Evolutionary conservation across 2,888 invertebrate genomes (phyloP).

Genomic region (Drosophila prolongata): DNA sequence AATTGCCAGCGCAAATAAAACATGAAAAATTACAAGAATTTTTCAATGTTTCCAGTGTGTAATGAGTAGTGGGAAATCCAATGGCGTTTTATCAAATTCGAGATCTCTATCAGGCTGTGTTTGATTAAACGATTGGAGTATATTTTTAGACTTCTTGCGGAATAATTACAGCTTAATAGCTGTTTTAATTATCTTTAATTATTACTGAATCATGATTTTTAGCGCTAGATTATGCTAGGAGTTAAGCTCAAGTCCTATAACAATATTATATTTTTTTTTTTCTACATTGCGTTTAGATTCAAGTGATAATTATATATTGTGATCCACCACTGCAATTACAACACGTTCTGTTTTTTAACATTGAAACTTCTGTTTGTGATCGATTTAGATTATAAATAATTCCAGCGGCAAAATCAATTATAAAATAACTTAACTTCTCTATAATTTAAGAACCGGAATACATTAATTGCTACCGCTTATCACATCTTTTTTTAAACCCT

Average conservation of each 20-base stretch:
- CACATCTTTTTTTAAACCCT: not conserved
- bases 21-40: constrained; percentile 50
- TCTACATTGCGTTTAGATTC: too few relatives aligned
- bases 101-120: constrained; percentile 15
- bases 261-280: too few relatives aligned
- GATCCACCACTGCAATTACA: too few relatives aligned
- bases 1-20: constrained; percentile 51
- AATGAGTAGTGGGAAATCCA: constrained; percentile 39
- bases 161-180: not conserved
- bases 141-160: constrained; percentile 10
- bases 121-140: constrained; percentile 21
- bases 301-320: too few relatives aligned
- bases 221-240: not conserved
- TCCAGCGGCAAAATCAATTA: too few relatives aligned
- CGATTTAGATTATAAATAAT: too few relatives aligned
- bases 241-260: not conserved
- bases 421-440: too few relatives aligned
- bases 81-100: constrained; percentile 6
- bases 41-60: constrained; percentile 45
- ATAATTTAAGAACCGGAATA: too few relatives aligned
- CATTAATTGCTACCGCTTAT: not conserved
- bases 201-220: not conserved
- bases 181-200: not conserved
- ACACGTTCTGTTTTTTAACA: too few relatives aligned
- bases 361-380: too few relatives aligned